Evolutionary conservation across 1,140 invertebrate species (phyloP).

Genomic region (Calephelis nemesis): DNA sequence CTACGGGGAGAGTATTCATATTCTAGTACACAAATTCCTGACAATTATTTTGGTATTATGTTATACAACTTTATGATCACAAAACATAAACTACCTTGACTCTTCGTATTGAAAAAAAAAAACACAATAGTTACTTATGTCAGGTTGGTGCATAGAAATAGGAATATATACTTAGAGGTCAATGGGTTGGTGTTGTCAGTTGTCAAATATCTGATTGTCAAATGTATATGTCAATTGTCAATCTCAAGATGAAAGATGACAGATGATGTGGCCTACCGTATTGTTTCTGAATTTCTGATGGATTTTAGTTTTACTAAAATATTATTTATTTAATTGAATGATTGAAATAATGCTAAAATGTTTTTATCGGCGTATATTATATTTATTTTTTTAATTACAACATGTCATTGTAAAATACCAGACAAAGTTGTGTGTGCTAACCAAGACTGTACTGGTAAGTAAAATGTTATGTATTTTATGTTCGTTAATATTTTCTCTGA

Average conservation of each 20-base stretch:
- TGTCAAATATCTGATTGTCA: constrained; percentile 11
- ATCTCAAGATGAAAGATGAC: constrained; percentile 45
- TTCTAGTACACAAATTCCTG: no score
- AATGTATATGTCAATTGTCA: neutral
- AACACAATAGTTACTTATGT: no score
- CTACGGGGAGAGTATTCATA: no score
- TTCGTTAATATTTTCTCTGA: neutral
- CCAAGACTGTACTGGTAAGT: constrained; percentile 64
- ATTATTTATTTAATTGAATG: constrained; percentile 44
- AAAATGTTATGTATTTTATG: constrained; percentile 18
- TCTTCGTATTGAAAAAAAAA: no score
- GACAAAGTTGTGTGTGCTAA: constrained; percentile 71
- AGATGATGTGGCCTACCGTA: constrained; percentile 75
- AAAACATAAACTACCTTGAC: no score
- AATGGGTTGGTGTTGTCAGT: neutral
- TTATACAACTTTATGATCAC: no score
- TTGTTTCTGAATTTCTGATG: constrained; percentile 49
- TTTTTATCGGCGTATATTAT: constrained; percentile 57
- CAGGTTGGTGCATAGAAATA: no score
- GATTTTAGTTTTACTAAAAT: constrained; percentile 51
- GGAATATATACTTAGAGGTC: neutral
- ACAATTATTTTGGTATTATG: no score
- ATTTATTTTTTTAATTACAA: constrained; percentile 56
- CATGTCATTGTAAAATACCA: constrained; percentile 54
- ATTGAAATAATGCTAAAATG: constrained; percentile 70